Percentiles rank a stretch among this genome's conserved stretches.
Evolutionary conservation across 2,888 invertebrate genomes (phyloP).

Genomic region (Nemurella pictetii): DNA sequence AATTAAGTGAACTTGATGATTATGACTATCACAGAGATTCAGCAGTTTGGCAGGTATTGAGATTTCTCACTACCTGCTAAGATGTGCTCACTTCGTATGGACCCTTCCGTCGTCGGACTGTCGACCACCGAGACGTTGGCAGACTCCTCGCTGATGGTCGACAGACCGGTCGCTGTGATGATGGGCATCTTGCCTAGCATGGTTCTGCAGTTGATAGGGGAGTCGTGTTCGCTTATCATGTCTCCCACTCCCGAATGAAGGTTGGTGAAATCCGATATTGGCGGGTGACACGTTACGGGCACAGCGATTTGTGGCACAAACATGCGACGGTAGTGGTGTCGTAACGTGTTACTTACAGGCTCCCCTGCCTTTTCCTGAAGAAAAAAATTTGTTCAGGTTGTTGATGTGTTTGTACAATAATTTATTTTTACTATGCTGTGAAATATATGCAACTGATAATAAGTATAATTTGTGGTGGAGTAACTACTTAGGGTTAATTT

Average conservation of each 20-base stretch:
- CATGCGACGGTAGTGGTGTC: conserved; percentile 48
- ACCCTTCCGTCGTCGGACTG: conserved; percentile 44
- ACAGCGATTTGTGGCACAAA: conserved; percentile 44
- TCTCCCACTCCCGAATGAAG: conserved; percentile 48
- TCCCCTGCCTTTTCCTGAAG: conserved; percentile 47
- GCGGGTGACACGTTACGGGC: conserved; percentile 46
- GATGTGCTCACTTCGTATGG: conserved; percentile 33
- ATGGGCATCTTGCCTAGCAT: conserved; percentile 39
- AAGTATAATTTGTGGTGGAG: no score
- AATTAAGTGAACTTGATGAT: not conserved
- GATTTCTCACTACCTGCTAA: not conserved
- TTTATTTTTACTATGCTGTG: not conserved
- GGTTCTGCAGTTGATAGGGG: conserved; percentile 46
- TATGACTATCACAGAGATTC: not conserved
- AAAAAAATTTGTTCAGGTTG: conserved; percentile 1
- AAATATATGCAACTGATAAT: no score
- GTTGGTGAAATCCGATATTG: conserved; percentile 47
- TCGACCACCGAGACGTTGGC: conserved; percentile 43
- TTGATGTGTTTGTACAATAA: not conserved
- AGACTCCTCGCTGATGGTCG: conserved; percentile 49
- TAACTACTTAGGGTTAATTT: no score
- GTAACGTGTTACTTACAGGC: conserved; percentile 32
- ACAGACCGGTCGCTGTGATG: conserved; percentile 45
- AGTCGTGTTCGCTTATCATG: conserved; percentile 48
- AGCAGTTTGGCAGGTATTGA: not conserved